These are phyloP conservation scores for Staurois parvus DNA, from an alignment of 2,797 vertebrate genomes.

Conservation along the genomic window DNA sequence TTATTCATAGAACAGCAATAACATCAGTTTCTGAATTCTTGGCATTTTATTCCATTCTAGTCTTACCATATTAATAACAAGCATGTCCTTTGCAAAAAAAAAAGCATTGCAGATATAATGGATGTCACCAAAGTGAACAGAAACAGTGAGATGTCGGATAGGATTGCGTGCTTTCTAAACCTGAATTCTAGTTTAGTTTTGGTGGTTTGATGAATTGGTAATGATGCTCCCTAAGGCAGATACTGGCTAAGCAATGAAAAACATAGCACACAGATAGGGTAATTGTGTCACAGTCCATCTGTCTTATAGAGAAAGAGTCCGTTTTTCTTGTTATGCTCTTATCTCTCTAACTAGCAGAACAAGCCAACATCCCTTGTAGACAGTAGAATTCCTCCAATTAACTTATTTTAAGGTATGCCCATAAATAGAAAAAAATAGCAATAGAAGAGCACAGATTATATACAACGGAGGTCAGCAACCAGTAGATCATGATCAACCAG, in stretches of 20 bases:
- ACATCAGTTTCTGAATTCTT: background rate
- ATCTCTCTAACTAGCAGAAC: background rate
- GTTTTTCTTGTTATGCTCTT: background rate
- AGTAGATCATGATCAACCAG: too few relatives aligned
- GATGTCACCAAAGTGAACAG: background rate
- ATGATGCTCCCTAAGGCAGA: slow-evolving; percentile 12
- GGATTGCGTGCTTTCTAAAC: background rate
- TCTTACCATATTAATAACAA: background rate
- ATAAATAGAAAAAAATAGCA: background rate
- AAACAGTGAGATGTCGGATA: background rate
- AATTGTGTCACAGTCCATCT: slow-evolving; percentile 10
- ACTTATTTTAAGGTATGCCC: background rate
- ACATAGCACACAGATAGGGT: background rate
- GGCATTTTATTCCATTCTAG: slow-evolving; percentile 1
- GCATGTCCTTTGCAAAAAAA: background rate
- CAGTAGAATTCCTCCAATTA: background rate
- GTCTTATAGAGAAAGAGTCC: background rate
- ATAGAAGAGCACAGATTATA: background rate
- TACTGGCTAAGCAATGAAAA: slow-evolving; percentile 2
- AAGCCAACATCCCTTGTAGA: background rate
- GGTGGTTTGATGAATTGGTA: slow-evolving; percentile 1
- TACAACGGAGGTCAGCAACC: too few relatives aligned
- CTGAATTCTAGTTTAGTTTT: background rate
- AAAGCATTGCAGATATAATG: background rate
- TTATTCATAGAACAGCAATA: background rate